Conservation (phyloP, 2,113 vertebrate species). For the Lathamus discolor region DNA sequence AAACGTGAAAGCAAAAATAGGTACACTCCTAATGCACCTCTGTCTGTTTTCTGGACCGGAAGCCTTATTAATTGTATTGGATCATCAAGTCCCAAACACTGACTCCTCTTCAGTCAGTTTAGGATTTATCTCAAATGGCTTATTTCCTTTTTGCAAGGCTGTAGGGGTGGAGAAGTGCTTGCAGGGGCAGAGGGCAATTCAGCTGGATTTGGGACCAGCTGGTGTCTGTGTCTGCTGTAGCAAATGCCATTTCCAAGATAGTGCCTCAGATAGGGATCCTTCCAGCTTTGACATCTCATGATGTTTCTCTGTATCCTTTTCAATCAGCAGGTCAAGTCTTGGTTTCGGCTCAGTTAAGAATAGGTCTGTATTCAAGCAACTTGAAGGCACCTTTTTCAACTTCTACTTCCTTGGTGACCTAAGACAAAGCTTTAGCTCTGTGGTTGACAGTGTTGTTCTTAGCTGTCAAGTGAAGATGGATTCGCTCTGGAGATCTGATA, state of each 20-base stretch:
- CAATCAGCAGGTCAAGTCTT: background rate
- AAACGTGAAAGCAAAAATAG: background rate
- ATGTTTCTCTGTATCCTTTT: background rate
- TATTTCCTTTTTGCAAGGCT: background rate
- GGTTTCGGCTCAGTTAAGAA: background rate
- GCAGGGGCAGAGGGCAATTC: background rate
- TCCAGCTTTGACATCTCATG: background rate
- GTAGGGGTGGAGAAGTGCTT: background rate
- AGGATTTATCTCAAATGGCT: background rate
- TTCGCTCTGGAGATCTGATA: constrained; percentile 43
- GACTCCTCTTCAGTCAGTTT: background rate
- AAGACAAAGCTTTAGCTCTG: background rate
- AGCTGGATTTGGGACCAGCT: background rate
- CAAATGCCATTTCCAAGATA: background rate
- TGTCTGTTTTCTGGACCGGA: background rate
- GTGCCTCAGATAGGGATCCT: background rate
- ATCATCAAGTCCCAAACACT: background rate
- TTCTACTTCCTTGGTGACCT: constrained; percentile 12
- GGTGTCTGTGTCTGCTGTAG: background rate
- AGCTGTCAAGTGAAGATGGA: constrained; percentile 61
- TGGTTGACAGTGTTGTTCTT: constrained; percentile 44
- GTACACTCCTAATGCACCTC: background rate
- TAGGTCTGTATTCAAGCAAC: background rate
- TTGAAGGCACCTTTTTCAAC: background rate
- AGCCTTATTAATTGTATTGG: background rate